phyloP scores from a whole-genome alignment of 2,113 vertebrate species.

The Labeo catla region DNA sequence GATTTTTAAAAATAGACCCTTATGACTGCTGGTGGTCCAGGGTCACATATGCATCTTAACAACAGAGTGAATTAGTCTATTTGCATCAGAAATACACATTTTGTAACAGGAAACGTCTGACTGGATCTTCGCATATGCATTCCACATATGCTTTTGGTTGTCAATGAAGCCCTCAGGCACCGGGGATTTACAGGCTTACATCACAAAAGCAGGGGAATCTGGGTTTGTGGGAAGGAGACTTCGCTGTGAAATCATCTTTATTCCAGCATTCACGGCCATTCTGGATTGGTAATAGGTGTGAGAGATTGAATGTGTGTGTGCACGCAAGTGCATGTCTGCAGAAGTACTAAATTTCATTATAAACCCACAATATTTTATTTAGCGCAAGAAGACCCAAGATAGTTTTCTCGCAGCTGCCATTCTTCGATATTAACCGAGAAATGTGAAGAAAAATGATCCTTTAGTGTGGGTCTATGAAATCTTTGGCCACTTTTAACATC shows the following conservation, averaged over 20 bases:
- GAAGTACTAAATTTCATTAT: neutral
- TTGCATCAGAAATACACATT: neutral
- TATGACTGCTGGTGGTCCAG: no score
- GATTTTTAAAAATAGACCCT: no score
- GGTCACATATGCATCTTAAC: neutral
- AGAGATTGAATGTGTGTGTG: neutral
- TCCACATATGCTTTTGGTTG: slow-evolving; percentile 23
- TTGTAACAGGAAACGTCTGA: neutral
- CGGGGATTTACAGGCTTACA: slow-evolving; percentile 24
- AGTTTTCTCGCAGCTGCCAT: neutral
- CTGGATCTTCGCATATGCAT: neutral
- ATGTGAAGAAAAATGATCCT: neutral
- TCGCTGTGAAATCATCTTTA: neutral
- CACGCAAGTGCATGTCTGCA: neutral
- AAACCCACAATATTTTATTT: neutral
- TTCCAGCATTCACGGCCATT: neutral
- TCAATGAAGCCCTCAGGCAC: slow-evolving; percentile 13
- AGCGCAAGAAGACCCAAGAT: neutral
- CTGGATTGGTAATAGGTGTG: neutral
- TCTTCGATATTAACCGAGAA: neutral
- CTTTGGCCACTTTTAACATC: neutral
- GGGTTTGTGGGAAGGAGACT: neutral
- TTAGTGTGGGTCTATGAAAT: neutral
- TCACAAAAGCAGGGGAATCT: slow-evolving; percentile 20
- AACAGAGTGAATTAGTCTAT: neutral